A percentile compares a stretch with the other conserved stretches of the same genome.
Evolutionary conservation across 2,113 vertebrate species (phyloP).

Genomic region (Antechinus flavipes): DNA sequence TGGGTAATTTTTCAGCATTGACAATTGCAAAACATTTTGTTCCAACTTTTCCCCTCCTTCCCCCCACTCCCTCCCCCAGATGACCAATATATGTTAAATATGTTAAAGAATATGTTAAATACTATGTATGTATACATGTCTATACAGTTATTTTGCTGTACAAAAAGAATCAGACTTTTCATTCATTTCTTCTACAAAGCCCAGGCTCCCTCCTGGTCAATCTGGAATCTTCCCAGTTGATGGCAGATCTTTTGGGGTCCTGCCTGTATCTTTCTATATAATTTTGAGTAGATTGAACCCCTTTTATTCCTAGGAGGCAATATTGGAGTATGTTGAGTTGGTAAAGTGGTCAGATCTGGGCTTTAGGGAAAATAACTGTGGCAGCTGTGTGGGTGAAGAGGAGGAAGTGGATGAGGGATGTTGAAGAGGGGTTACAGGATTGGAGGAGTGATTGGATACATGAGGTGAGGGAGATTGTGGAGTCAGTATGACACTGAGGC

Average conservation of each 20-base stretch:
- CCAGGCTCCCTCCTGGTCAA: not conserved
- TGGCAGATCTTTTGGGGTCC: not conserved
- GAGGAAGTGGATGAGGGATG: not conserved
- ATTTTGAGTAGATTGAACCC: not conserved
- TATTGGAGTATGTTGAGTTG: not conserved
- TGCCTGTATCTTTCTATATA: not conserved
- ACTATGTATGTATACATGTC: no score
- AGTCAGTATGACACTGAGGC: not conserved
- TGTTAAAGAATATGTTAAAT: no score
- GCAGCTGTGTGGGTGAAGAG: not conserved
- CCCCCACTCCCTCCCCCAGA: no score
- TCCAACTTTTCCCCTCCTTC: no score
- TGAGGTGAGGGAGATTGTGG: not conserved
- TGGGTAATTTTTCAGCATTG: no score
- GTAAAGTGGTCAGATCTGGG: not conserved
- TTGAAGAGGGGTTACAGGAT: not conserved
- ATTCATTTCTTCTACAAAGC: not conserved
- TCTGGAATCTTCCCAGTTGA: not conserved
- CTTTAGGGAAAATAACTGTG: not conserved
- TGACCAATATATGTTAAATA: no score
- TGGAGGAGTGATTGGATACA: not conserved
- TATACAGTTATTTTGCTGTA: no score
- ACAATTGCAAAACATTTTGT: no score
- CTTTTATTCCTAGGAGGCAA: not conserved
- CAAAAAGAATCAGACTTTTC: not conserved